These are phyloP conservation scores for Elaphurus davidianus DNA, from an alignment of 2,113 vertebrate species.

Conservation along the genomic window DNA sequence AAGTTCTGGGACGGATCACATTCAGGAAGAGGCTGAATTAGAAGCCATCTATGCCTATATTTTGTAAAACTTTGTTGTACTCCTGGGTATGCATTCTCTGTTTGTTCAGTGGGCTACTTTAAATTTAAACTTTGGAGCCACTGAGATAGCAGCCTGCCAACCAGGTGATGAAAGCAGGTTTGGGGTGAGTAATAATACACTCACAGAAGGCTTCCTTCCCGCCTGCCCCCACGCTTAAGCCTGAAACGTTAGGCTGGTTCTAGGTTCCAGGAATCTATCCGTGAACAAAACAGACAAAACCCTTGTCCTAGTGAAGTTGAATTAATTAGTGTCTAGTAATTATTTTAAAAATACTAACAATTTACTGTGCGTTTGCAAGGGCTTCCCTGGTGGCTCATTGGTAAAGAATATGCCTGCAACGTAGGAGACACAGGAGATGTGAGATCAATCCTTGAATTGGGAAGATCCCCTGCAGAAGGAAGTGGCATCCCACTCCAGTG, in stretches of 20 bases:
- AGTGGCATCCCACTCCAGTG: not conserved
- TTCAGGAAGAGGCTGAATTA: not conserved
- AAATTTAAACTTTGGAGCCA: not conserved
- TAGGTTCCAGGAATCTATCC: not conserved
- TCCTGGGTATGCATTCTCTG: not conserved
- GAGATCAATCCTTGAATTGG: not conserved
- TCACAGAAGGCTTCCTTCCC: not conserved
- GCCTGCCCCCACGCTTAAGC: fast-evolving
- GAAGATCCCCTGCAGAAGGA: not conserved
- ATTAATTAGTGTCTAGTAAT: not conserved
- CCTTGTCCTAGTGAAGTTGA: not conserved
- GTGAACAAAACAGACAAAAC: not conserved
- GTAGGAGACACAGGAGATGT: not conserved
- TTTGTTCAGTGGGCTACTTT: not conserved
- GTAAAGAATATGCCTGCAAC: not conserved
- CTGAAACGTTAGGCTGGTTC: not conserved
- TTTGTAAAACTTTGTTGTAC: not conserved
- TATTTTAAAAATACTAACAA: not conserved
- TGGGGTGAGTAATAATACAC: not conserved
- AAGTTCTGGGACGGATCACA: not conserved
- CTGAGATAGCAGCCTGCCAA: not conserved
- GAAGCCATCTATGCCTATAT: not conserved
- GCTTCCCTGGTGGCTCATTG: not conserved
- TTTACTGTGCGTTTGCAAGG: not conserved
- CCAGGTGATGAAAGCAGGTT: not conserved